These are phyloP conservation scores for Dunckerocampus dactyliophorus DNA, from an alignment of 2,113 vertebrate species.

Conservation along the genomic window DNA sequence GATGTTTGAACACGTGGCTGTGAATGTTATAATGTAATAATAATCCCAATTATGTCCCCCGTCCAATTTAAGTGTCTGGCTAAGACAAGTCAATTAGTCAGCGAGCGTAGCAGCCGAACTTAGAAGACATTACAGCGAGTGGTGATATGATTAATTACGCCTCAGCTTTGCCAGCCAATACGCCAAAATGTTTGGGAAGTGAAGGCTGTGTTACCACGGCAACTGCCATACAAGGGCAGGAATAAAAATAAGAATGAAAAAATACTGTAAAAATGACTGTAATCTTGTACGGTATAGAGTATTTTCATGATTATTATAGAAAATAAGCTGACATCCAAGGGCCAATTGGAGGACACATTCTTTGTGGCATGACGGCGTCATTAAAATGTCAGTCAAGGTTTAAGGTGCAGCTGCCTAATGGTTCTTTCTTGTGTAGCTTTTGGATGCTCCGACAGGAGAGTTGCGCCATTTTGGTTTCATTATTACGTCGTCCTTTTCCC, in stretches of 20 bases:
- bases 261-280: not conserved
- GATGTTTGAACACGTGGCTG: constrained; percentile 1
- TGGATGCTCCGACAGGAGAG: not conserved
- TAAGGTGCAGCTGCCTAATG: not conserved
- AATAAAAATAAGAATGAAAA: too few relatives aligned
- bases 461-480: not conserved
- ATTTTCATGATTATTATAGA: not conserved
- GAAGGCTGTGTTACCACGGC: not conserved
- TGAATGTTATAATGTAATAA: constrained; percentile 27
- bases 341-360: not conserved
- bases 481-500: not conserved
- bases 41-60: constrained; percentile 23
- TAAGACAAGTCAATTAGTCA: constrained; percentile 14
- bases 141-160: constrained; percentile 24
- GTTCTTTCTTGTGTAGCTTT: not conserved
- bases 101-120: constrained; percentile 2
- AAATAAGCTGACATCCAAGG: not conserved
- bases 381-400: constrained; percentile 1
- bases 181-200: constrained; percentile 2
- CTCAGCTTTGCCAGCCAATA: not conserved
- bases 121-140: constrained; percentile 6
- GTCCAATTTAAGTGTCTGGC: constrained; percentile 14
- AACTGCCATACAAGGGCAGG: not conserved
- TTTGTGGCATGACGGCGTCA: not conserved
- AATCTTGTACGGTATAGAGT: not conserved